Percentiles rank a stretch among this genome's conserved stretches.
These are phyloP conservation scores for Platynereis dumerilii DNA, from an alignment of 2,888 invertebrate genomes.

Conservation along the genomic window DNA sequence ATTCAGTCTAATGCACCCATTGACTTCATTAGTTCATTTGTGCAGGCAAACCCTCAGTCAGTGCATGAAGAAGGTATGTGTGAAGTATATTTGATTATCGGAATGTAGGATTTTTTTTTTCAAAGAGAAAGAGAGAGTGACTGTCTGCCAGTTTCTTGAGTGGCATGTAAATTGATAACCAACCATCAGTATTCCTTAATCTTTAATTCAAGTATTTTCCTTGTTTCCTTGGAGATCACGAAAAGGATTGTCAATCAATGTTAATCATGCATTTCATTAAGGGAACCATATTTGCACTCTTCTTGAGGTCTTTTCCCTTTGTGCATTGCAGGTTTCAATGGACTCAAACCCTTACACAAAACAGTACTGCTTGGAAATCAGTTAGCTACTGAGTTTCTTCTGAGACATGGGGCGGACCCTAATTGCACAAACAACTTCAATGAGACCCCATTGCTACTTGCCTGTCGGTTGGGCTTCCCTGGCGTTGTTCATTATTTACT, in stretches of 20 bases:
- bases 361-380: conserved; percentile 53
- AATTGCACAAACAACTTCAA: conserved; percentile 51
- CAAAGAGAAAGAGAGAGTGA: no score
- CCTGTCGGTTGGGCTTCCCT: conserved; percentile 54
- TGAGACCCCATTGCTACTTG: conserved; percentile 59
- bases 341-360: conserved; percentile 54
- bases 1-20: neutral
- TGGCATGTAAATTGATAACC: no score
- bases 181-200: no score
- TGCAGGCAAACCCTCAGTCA: neutral
- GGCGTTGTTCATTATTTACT: conserved; percentile 47
- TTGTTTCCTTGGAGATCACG: no score
- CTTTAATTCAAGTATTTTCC: no score
- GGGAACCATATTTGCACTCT: no score
- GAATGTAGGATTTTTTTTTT: no score
- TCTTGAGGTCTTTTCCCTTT: no score
- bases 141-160: no score
- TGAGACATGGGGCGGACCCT: conserved; percentile 51
- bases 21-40: neutral
- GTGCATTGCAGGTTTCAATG: conserved; percentile 61
- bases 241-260: no score
- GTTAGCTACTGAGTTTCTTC: conserved; percentile 44
- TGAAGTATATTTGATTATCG: no score
- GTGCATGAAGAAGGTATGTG: neutral
- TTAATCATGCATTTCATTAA: no score